Evolutionary conservation across 23 tunicate species (phyloP), one percentile per base, ranked within the genome.

Genomic region (Pegea sp.): DNA sequence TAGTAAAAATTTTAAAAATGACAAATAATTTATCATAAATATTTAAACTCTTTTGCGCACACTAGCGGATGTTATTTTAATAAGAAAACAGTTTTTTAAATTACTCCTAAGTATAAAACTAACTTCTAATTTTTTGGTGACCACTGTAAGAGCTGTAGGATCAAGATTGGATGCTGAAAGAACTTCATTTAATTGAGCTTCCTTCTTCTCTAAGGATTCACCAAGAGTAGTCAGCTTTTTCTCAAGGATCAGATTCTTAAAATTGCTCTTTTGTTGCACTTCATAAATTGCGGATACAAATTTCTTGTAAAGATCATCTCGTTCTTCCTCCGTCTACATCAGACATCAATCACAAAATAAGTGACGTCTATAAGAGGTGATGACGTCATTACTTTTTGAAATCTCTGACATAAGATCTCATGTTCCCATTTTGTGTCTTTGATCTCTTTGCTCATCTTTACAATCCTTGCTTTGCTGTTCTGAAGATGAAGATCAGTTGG

Each of bases 161-260:
- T 89, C 98, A 0, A 89, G 75, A 58, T 89, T 89, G 29, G 98
- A 89, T 11, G 98, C 98, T 5, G 90, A 71, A 30, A 89, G 81
- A 21, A 89, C 89, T 59, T 89, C 98, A 59, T 77, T 89, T 27
- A 89, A 53, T 44, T 89, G 98, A 26, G 98, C 98, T 34, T 89
- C 98, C 61, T 89, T 89, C 91, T 89, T 89, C 53, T 89, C 98
- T 53, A 89, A 42, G 0, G 98, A 80, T 52, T 89, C 98, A 7
- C 86, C 98, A 3, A 89, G 76, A 27, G 90, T 76, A 23, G 79
- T 53, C 34, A 89, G 61, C 67, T 89, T 89, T 55, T 77, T 77
- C 64, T 89, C 98, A 34, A 89, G 71, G 18, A 89, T 67, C 28
- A 89, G 70, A 43, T 89, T 89, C 64, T 89, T 89, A 63, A 89